Evolutionary conservation across 2,113 vertebrate genomes (phyloP), one percentile per base, ranked within the genome.

Genomic region (Bettongia penicillata): DNA sequence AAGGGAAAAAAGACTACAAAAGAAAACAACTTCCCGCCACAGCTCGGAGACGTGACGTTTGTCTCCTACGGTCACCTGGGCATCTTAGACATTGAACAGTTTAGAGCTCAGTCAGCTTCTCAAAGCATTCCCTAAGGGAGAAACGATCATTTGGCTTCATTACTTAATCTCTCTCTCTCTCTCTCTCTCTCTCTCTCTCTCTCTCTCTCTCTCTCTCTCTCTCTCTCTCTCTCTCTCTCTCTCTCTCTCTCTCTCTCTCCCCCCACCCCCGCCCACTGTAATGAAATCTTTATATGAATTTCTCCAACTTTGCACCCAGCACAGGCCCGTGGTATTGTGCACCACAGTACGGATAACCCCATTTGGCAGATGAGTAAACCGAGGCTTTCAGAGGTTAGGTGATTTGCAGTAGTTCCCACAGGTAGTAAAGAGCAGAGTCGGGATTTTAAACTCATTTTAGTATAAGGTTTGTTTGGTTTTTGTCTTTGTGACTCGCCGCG

Each of bases 61-160:
- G 95, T 96, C 94, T 89, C 93, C 91, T 37, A 92, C 92, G 3
- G 91, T 90, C 95, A 97, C 97, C 96, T 97, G 97, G 97, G 95
- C 95, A 91, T 89, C 3, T 53, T 84, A 51, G 51, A 89, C 24
- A 31, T 26, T 5, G 47, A 12, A 28, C 49, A 24, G 89, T 8
- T 22, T 19, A 19, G 26, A 28, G 90, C 24, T 19, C 47, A 25
- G 89, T 14, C 24, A 50, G 14, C 14, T 28, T 90, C 47, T 31
- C 90, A 31, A 90, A 51, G 24, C 90, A 14, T 90, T 49, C 47
- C 49, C 28, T 50, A 51, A 90, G 90, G 48, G 28, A 31, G 48
- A 50, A 90, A 28, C 1, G 47, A 90, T 90, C 48, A 3, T 16
- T 84, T 84, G 43, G 28, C 19, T 95, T 68, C 61, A 3, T 61